Evolutionary conservation across 2,888 invertebrate species (phyloP).

Genomic region (Neoscelio sp.): DNA sequence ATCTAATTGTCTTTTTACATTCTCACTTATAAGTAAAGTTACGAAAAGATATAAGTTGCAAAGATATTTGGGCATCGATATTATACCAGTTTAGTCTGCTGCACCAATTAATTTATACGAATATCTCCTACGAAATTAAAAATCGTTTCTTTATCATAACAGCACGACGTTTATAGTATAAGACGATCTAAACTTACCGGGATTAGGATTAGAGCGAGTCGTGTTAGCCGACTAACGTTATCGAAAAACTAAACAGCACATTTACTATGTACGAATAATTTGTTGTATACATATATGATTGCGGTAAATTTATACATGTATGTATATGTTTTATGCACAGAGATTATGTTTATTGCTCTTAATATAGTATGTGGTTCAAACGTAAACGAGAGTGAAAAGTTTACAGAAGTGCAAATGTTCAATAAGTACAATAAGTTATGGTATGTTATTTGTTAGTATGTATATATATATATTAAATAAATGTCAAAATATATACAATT

Average conservation of each 20-base stretch:
- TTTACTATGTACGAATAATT: slow-evolving; percentile 50
- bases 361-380: slow-evolving; percentile 42
- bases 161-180: slow-evolving; percentile 9
- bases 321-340: slow-evolving; percentile 41
- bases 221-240: slow-evolving; percentile 77
- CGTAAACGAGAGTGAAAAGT: slow-evolving; percentile 42
- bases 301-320: slow-evolving; percentile 33
- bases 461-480: no score
- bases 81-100: slow-evolving; percentile 81
- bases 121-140: neutral
- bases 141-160: slow-evolving; percentile 20
- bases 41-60: neutral
- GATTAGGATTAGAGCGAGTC: slow-evolving; percentile 78
- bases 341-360: slow-evolving; percentile 6
- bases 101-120: slow-evolving; percentile 68
- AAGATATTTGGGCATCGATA: slow-evolving; percentile 63
- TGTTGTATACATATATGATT: slow-evolving; percentile 40
- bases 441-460: slow-evolving; percentile 54
- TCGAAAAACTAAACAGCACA: slow-evolving; percentile 71
- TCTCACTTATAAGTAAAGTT: neutral
- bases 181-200: slow-evolving; percentile 77
- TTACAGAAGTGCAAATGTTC: slow-evolving; percentile 14
- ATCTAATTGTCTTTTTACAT: neutral
- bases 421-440: slow-evolving; percentile 43
- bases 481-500: slow-evolving; percentile 24